These are phyloP conservation scores for Smithornis capensis DNA, from an alignment of 2,113 vertebrate genomes.

Conservation along the genomic window DNA sequence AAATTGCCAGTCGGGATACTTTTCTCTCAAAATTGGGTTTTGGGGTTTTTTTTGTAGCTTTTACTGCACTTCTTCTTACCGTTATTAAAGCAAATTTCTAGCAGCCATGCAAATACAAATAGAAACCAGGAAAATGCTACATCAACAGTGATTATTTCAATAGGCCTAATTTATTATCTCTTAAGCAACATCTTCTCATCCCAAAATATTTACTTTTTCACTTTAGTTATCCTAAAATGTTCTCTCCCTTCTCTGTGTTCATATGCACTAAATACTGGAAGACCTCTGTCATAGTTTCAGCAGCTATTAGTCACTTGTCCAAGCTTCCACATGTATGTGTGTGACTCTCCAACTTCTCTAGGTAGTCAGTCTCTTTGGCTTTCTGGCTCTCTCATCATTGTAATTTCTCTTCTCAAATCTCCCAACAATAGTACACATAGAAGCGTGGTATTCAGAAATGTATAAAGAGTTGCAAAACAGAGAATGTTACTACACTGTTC, in stretches of 20 bases:
- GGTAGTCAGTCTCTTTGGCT: not conserved
- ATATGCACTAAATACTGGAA: not conserved
- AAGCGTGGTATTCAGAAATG: not conserved
- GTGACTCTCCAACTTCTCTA: not conserved
- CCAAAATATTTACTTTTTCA: not conserved
- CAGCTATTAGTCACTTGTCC: not conserved
- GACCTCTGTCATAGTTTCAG: not conserved
- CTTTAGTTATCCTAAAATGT: not conserved
- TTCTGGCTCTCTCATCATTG: not conserved
- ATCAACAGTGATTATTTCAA: not conserved
- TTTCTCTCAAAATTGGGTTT: not conserved
- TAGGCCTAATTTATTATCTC: not conserved
- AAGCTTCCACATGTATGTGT: not conserved
- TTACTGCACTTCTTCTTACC: not conserved
- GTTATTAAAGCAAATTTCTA: not conserved
- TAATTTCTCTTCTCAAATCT: not conserved
- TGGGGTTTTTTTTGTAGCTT: not conserved
- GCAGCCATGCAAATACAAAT: not conserved
- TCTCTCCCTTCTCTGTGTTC: not conserved
- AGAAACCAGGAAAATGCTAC: not conserved
- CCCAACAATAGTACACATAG: not conserved
- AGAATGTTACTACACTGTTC: not conserved
- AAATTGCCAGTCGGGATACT: not conserved
- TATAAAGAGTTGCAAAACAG: not conserved
- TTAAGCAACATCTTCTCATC: not conserved